These are phyloP conservation scores for Hemiprocne comata DNA, from an alignment of 2,113 vertebrate species.

Conservation along the genomic window DNA sequence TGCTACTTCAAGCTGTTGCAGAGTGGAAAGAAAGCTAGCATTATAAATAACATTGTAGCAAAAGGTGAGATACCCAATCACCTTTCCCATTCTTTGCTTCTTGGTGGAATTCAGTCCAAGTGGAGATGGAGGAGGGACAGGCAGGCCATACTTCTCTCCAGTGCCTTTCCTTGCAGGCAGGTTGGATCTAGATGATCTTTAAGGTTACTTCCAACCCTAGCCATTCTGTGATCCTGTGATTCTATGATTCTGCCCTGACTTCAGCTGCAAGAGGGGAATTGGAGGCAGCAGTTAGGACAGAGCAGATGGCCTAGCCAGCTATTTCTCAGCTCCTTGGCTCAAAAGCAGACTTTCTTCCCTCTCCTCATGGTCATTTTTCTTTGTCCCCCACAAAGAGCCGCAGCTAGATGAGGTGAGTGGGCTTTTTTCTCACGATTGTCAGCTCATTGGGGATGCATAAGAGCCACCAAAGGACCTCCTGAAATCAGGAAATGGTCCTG, in stretches of 20 bases:
- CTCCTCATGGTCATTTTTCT: not conserved
- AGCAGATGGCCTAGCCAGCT: not conserved
- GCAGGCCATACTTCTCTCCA: not conserved
- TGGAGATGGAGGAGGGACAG: not conserved
- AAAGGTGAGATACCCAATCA: not conserved
- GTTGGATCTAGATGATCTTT: too few species aligned
- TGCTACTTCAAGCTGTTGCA: not conserved
- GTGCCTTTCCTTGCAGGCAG: not conserved
- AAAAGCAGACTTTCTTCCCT: not conserved
- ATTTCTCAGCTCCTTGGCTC: not conserved
- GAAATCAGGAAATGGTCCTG: not conserved
- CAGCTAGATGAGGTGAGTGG: not conserved
- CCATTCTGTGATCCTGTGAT: too few species aligned
- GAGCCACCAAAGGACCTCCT: not conserved
- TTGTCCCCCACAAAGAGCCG: not conserved
- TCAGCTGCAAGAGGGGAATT: not conserved
- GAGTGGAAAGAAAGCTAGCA: not conserved
- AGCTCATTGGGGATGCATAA: fast-evolving
- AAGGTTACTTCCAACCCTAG: too few species aligned
- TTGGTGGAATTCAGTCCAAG: not conserved
- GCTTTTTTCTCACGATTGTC: not conserved
- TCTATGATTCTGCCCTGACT: not conserved
- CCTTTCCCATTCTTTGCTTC: not conserved
- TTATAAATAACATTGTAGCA: not conserved
- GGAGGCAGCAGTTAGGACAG: not conserved